phyloP scores from a whole-genome alignment of 2,113 vertebrate species.

The Protomyctophum bolini region DNA sequence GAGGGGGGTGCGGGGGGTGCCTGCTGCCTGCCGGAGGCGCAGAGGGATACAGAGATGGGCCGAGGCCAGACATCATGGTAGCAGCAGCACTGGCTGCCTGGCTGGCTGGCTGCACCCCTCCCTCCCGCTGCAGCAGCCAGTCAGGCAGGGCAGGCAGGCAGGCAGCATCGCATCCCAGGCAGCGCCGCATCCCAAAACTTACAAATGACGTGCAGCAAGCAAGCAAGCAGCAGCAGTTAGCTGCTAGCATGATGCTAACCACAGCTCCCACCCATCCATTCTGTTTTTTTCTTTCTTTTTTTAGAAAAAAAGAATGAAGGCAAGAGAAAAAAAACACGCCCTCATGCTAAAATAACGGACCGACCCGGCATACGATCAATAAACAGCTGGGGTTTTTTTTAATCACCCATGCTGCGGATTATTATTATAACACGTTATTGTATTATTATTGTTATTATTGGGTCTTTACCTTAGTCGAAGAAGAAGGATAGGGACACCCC shows the following conservation, averaged over 20 bases:
- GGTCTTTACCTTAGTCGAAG: constrained; percentile 66
- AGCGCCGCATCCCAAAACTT: constrained; percentile 59
- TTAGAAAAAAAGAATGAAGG: too few relatives aligned
- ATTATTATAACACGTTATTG: neutral
- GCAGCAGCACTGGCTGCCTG: constrained; percentile 44
- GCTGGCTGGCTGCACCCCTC: neutral
- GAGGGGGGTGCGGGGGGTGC: constrained; percentile 22
- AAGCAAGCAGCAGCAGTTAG: constrained; percentile 39
- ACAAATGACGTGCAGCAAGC: constrained; percentile 58
- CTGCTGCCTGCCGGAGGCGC: constrained; percentile 10
- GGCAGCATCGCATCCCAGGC: constrained; percentile 25
- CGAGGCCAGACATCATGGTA: constrained; percentile 35
- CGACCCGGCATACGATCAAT: too few relatives aligned
- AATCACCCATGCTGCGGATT: too few relatives aligned
- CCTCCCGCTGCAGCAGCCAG: neutral
- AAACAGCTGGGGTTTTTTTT: too few relatives aligned
- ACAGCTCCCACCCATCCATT: constrained; percentile 44
- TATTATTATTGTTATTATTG: neutral
- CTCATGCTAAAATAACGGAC: too few relatives aligned
- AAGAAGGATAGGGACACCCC: constrained; percentile 60
- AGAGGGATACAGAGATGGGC: constrained; percentile 47
- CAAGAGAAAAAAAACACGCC: too few relatives aligned
- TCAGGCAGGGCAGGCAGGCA: neutral
- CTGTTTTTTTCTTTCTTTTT: neutral
- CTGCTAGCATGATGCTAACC: constrained; percentile 63